Evolutionary conservation across 37 sponge, comb jelly and placozoan species (phyloP).

Genomic region (Mnemiopsis leidyi): DNA sequence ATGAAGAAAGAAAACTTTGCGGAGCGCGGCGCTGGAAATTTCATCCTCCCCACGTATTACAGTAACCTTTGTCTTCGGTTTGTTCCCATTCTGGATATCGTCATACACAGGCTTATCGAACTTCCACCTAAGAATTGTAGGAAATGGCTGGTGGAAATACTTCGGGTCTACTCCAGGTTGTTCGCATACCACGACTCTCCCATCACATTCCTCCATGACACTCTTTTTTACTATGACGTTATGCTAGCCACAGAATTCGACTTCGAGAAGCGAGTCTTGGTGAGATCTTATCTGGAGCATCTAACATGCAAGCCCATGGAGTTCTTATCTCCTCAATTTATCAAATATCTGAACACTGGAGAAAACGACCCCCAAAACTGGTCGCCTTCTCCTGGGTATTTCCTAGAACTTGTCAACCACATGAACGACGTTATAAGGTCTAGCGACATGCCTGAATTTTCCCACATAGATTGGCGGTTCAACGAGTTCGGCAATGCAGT

Average conservation of each 20-base stretch:
- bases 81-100: constrained; percentile 17
- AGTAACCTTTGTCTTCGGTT: constrained; percentile 53
- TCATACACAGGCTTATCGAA: constrained; percentile 52
- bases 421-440: constrained; percentile 42
- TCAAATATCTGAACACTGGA: not conserved
- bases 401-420: constrained; percentile 5
- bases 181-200: constrained; percentile 62
- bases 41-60: constrained; percentile 10
- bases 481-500: constrained; percentile 61
- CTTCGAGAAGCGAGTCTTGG: constrained; percentile 15
- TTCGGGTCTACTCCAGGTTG: not conserved
- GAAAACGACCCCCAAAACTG: not conserved
- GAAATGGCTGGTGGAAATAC: not conserved
- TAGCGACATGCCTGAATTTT: not conserved
- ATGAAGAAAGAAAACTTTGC: not conserved
- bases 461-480: constrained; percentile 17
- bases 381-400: constrained; percentile 7
- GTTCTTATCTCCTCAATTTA: constrained; percentile 6
- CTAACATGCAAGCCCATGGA: constrained; percentile 44
- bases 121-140: constrained; percentile 7
- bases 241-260: constrained; percentile 28
- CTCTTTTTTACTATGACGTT: constrained; percentile 19
- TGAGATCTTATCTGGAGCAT: constrained; percentile 10
- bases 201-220: constrained; percentile 37
- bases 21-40: not conserved